Evolutionary conservation across 2,113 vertebrate genomes (phyloP).

Genomic region (Alligator sinensis): DNA sequence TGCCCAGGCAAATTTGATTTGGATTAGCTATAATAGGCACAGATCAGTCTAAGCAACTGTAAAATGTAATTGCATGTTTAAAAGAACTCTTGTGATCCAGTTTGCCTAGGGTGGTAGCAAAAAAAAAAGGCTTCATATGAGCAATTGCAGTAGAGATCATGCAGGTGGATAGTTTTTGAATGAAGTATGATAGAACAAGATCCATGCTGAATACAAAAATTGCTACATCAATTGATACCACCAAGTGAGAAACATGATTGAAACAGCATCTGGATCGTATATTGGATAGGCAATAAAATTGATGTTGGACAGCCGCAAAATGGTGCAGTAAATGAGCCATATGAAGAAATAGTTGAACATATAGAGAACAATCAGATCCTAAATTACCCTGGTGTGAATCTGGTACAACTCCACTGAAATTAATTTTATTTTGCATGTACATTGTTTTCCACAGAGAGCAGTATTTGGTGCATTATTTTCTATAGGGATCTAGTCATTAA

Average conservation of each 20-base stretch:
- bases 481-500: not conserved
- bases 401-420: not conserved
- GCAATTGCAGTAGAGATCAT: not conserved
- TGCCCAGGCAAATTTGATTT: not conserved
- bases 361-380: not conserved
- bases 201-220: not conserved
- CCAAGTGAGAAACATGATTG: not conserved
- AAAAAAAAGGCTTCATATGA: not conserved
- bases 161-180: not conserved
- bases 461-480: not conserved
- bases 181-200: not conserved
- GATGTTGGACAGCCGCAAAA: not conserved
- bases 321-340: not conserved
- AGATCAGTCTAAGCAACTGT: not conserved
- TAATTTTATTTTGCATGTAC: not conserved
- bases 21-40: not conserved
- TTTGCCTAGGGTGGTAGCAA: not conserved
- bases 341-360: not conserved
- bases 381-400: not conserved
- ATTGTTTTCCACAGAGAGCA: not conserved
- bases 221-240: not conserved
- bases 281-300: not conserved
- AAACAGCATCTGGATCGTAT: not conserved
- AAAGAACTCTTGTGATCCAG: not conserved
- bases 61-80: not conserved